phyloP scores from a whole-genome alignment of 2,888 invertebrate genomes.

The Nemotelus pantherinus region DNA sequence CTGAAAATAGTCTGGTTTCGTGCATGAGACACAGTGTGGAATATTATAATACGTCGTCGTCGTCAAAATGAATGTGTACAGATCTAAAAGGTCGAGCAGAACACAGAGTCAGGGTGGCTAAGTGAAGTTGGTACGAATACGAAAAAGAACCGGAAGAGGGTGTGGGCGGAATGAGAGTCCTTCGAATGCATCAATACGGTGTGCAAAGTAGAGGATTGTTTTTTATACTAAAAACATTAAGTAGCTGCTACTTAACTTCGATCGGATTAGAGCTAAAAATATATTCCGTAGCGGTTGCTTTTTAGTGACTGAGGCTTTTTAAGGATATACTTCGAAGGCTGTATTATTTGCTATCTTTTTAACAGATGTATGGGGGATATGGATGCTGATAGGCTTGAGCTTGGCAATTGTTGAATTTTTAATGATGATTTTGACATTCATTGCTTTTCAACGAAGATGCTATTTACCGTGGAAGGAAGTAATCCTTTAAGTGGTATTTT shows the following conservation, averaged over 20 bases:
- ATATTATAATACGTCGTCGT: conserved; percentile 18
- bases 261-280: conserved; percentile 54
- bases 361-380: no score
- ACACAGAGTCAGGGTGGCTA: neutral
- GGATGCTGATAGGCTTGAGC: conserved; percentile 34
- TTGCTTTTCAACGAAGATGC: neutral
- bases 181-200: neutral
- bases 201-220: conserved; percentile 40
- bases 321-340: neutral
- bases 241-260: conserved; percentile 55
- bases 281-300: conserved; percentile 47
- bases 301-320: conserved; percentile 44
- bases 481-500: no score
- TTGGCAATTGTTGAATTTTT: conserved; percentile 52
- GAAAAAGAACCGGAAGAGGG: neutral
- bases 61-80: neutral
- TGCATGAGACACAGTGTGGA: conserved; percentile 21
- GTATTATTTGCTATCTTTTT: no score
- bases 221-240: conserved; percentile 53
- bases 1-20: conserved; percentile 30
- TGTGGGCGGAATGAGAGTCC: neutral
- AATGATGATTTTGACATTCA: conserved; percentile 38
- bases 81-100: conserved; percentile 28
- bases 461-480: no score
- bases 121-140: neutral